phyloP scores from a whole-genome alignment of 2,888 invertebrate species.

The Lepetodrilus schrolli region DNA sequence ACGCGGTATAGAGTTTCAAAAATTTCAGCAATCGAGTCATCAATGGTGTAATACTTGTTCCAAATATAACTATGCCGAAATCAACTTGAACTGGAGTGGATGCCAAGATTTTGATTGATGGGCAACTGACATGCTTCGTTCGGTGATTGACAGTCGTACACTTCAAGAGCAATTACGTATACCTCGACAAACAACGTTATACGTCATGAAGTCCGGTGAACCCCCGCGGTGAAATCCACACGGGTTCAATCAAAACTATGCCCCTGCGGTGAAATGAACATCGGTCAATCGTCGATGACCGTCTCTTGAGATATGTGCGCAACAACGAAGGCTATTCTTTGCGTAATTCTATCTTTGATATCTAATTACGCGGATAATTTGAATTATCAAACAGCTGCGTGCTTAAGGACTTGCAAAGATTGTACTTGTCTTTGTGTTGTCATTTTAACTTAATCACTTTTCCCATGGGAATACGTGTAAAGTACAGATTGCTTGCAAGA shows the following conservation, averaged over 20 bases:
- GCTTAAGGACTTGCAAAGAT: neutral
- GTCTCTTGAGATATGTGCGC: neutral
- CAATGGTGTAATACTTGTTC: too few relatives aligned
- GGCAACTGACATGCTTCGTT: neutral
- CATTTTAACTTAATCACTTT: neutral
- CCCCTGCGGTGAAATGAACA: conserved; percentile 7
- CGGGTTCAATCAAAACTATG: neutral
- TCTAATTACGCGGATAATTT: neutral
- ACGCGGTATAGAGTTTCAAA: too few relatives aligned
- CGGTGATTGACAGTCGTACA: neutral
- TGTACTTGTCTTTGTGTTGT: neutral
- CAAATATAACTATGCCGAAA: too few relatives aligned
- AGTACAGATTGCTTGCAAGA: too few relatives aligned
- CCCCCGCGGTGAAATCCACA: neutral
- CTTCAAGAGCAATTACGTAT: conserved; percentile 17
- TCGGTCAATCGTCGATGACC: neutral
- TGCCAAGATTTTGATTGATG: conserved; percentile 1
- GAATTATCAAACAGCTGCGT: conserved; percentile 2
- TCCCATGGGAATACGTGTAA: too few relatives aligned
- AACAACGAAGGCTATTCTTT: neutral
- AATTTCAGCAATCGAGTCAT: too few relatives aligned
- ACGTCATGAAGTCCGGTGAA: neutral
- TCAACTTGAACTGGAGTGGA: neutral
- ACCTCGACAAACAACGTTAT: conserved; percentile 2
- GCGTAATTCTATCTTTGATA: conserved; percentile 1